Percentiles rank a stretch among this genome's conserved stretches.
Evolutionary conservation across 1,140 invertebrate species (phyloP).

Genomic region (Ceratosolen solmsi): DNA sequence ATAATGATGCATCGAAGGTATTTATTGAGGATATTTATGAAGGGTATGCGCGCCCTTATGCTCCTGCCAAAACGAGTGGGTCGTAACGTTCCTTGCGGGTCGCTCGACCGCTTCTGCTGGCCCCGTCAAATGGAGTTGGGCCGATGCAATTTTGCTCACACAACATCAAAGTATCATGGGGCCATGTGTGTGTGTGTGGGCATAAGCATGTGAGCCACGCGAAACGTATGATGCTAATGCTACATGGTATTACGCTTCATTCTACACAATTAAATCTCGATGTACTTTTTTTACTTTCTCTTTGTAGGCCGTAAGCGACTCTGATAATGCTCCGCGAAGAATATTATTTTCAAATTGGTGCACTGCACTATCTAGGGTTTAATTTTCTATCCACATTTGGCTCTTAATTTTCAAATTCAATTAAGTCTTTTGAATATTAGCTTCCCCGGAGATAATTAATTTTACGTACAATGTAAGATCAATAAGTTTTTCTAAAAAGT

Average conservation of each 20-base stretch:
- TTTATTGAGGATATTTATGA: constrained; percentile 53
- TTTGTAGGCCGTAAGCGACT: neutral
- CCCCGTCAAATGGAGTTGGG: constrained; percentile 1
- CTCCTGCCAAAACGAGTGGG: constrained; percentile 27
- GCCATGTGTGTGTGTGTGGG: too few relatives aligned
- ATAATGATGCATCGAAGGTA: constrained; percentile 44
- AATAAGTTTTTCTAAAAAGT: too few relatives aligned
- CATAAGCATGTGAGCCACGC: neutral
- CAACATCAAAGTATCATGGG: constrained; percentile 28
- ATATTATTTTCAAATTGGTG: neutral
- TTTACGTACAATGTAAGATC: too few relatives aligned
- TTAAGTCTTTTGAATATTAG: too few relatives aligned
- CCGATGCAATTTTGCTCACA: constrained; percentile 34
- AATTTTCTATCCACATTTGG: neutral
- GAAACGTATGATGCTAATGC: constrained; percentile 2
- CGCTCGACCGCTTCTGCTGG: constrained; percentile 3
- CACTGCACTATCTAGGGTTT: neutral
- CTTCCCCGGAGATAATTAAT: too few relatives aligned
- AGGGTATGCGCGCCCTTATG: constrained; percentile 20
- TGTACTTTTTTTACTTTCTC: neutral
- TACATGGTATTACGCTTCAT: constrained; percentile 2
- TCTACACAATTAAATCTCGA: neutral
- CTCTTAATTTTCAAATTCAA: too few relatives aligned
- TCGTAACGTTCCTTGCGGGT: neutral
- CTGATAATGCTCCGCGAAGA: neutral